Evolutionary conservation across 2,113 vertebrate species (phyloP), one percentile per base, ranked within the genome.

Genomic region (Indicator maculatus): DNA sequence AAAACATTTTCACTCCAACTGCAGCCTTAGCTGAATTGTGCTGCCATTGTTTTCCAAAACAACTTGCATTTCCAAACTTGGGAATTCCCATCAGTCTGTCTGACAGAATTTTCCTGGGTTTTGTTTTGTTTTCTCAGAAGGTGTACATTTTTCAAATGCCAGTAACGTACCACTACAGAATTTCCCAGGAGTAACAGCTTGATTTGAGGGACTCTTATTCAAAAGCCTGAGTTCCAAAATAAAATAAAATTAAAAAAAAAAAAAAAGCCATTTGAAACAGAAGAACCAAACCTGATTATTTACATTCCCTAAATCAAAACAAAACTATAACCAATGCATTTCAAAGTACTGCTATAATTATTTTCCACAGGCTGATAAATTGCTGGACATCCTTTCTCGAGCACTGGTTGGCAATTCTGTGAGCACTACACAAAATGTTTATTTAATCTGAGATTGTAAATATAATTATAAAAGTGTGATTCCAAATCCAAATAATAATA

Each of bases 11-110:
- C 83, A 77, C 95, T 89, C 79, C 83, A 93, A 63, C 93, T 56
- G 94, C 73, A 97, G 95, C 80, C 79, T 69, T 81, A 80, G 91
- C 95, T 75, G 96, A 93, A 97, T 93, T 20, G 47, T 19, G 67
- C 50, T 95, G 86, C 89, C 88, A 96, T 92, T 95, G 87, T 96
- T 96, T 95, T 97, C 90, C 95, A 96, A 86, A 85, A 92, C 64
- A 90, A 89, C 81, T 96, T 93, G 50, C 86, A 89, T 94, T 96
- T 95, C 96, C 95, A 94, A 97, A 97, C 97, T 97, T 95, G 98
- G 97, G 98, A 98, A 98, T 98, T 98, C 97, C 97, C 97, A 97
- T 98, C 97, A 98, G 97, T 97, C 96, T 98, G 97, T 97, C 97
- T 98, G 98, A 98, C 98, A 98, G 97, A 96, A 95, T 98, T 98